phyloP scores from a whole-genome alignment of 2,113 vertebrate species.

The Dolichotis patagonum region DNA sequence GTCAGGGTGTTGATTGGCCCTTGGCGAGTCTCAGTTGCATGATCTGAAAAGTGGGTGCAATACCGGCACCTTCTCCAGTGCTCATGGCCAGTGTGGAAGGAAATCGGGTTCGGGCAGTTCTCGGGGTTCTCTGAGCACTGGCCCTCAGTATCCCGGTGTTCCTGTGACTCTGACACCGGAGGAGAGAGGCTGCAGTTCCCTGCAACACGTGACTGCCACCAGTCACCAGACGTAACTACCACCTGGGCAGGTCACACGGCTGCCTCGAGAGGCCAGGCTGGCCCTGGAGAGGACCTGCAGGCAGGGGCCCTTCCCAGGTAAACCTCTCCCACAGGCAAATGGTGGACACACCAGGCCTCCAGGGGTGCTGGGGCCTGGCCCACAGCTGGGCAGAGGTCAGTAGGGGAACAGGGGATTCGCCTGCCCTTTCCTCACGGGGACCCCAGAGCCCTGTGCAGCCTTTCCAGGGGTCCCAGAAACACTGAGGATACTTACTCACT shows the following conservation, averaged over 20 bases:
- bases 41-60: not conserved
- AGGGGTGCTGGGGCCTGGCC: not conserved
- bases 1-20: not conserved
- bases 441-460: not conserved
- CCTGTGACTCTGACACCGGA: too few relatives aligned
- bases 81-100: too few relatives aligned
- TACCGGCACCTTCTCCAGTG: not conserved
- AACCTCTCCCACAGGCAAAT: not conserved
- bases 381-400: not conserved
- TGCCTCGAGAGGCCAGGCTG: not conserved
- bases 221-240: too few relatives aligned
- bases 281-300: too few relatives aligned
- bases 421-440: not conserved
- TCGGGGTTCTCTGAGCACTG: not conserved
- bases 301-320: not conserved
- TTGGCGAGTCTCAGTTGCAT: not conserved
- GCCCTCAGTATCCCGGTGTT: fast-evolving
- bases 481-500: too few relatives aligned
- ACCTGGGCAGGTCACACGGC: not conserved
- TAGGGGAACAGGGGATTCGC: not conserved
- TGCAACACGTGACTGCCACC: too few relatives aligned
- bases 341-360: not conserved
- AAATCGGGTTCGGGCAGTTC: fast-evolving
- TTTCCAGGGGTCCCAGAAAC: not conserved
- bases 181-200: not conserved